Percentiles rank a stretch among this genome's conserved stretches.
Conservation (phyloP, 2,113 vertebrate species). For the Rhea pennata region DNA sequence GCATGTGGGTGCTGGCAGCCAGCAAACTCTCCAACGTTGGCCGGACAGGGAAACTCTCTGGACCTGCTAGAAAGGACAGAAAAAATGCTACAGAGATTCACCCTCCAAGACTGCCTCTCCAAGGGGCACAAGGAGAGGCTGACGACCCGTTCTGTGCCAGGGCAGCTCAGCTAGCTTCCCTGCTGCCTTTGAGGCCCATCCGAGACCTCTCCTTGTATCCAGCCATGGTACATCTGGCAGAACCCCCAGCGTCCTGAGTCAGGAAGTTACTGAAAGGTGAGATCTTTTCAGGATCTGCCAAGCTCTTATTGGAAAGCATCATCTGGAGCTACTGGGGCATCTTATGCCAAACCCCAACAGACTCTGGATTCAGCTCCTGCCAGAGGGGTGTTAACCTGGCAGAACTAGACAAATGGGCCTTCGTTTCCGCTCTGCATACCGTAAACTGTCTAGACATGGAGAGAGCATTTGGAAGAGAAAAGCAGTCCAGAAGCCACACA, state of each 20-base stretch:
- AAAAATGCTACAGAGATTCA: neutral
- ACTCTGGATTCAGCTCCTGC: slow-evolving; percentile 41
- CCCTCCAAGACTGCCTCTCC: neutral
- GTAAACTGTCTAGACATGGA: slow-evolving; percentile 54
- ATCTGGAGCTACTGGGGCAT: slow-evolving; percentile 44
- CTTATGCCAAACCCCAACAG: slow-evolving; percentile 44
- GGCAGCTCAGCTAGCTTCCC: neutral
- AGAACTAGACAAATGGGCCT: slow-evolving; percentile 25
- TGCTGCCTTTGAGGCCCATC: neutral
- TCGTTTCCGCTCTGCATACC: neutral
- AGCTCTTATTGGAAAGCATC: slow-evolving; percentile 49
- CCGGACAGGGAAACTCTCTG: slow-evolving; percentile 70
- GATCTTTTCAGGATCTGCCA: slow-evolving; percentile 58
- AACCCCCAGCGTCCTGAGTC: slow-evolving; percentile 12
- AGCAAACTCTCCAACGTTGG: slow-evolving; percentile 90
- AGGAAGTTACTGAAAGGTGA: slow-evolving; percentile 64
- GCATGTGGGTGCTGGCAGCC: slow-evolving; percentile 89
- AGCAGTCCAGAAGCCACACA: slow-evolving; percentile 45
- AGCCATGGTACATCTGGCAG: neutral
- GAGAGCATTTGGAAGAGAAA: slow-evolving; percentile 50
- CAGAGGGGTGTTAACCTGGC: slow-evolving; percentile 68
- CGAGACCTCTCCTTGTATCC: neutral
- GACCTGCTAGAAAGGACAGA: slow-evolving; percentile 30
- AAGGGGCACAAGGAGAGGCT: neutral
- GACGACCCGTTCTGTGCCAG: neutral